These are phyloP conservation scores for Ganaspis brasiliensis DNA, from an alignment of 2,888 invertebrate genomes.

Conservation along the genomic window DNA sequence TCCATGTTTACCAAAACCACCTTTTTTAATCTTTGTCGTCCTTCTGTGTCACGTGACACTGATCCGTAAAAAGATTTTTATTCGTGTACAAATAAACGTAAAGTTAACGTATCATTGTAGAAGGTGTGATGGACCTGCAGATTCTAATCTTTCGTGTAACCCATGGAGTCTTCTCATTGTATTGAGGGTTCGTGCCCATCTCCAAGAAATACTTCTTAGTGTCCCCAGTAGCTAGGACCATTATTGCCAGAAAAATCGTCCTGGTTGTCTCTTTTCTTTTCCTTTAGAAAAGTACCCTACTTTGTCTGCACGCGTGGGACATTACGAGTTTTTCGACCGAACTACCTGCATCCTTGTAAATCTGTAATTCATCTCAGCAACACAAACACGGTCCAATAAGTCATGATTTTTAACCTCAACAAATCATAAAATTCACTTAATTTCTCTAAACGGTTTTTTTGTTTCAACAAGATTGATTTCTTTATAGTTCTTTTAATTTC, in stretches of 20 bases:
- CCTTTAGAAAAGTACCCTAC: constrained; percentile 57
- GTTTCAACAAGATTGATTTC: background rate
- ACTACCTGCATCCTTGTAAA: constrained; percentile 62
- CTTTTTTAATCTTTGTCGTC: too few relatives aligned
- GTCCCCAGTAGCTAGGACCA: constrained; percentile 63
- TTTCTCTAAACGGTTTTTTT: background rate
- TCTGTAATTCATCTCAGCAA: constrained; percentile 30
- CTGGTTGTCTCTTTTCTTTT: constrained; percentile 53
- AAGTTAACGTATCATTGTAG: constrained; percentile 76
- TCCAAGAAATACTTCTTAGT: constrained; percentile 72
- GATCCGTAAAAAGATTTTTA: constrained; percentile 45
- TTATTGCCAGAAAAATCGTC: constrained; percentile 63
- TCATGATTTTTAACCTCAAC: background rate
- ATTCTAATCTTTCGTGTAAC: constrained; percentile 77
- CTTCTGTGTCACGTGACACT: constrained; percentile 9
- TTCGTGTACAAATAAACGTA: constrained; percentile 65
- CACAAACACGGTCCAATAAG: constrained; percentile 28
- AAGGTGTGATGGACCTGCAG: constrained; percentile 73
- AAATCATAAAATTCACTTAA: constrained; percentile 19
- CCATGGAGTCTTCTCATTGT: constrained; percentile 69
- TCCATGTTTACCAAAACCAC: too few relatives aligned
- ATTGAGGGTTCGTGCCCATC: constrained; percentile 73
- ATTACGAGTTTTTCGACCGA: constrained; percentile 58
- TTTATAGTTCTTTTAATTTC: too few relatives aligned
- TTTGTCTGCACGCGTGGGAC: constrained; percentile 57